Percentiles rank a stretch among this genome's conserved stretches.
phyloP scores from a whole-genome alignment of 2,113 vertebrate species.

The Penelope pileata region DNA sequence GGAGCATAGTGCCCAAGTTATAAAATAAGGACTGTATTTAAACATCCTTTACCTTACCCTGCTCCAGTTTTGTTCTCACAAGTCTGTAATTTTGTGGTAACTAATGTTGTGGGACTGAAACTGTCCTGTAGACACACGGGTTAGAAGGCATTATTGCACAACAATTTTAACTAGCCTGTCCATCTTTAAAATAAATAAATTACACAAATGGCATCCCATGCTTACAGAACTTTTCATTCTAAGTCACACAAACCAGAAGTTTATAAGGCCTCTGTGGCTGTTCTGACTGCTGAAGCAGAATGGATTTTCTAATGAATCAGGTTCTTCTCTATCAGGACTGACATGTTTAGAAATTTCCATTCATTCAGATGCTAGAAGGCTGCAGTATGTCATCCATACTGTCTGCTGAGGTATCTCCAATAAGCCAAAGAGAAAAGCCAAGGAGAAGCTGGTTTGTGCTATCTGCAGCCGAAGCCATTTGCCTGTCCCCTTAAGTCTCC shows the following conservation, averaged over 20 bases:
- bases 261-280: constrained; percentile 4
- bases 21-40: constrained; percentile 38
- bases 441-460: neutral
- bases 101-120: constrained; percentile 19
- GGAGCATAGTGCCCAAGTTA: constrained; percentile 5
- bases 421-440: neutral
- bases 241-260: neutral
- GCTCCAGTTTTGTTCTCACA: constrained; percentile 37
- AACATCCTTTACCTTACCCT: constrained; percentile 46
- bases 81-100: constrained; percentile 55
- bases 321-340: neutral
- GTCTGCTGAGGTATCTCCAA: neutral
- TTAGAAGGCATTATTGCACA: constrained; percentile 41
- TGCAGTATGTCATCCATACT: neutral
- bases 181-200: neutral
- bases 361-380: neutral
- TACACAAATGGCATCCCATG: neutral
- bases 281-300: neutral
- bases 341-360: neutral
- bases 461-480: accelerated
- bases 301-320: constrained; percentile 1
- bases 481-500: neutral
- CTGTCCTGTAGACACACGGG: neutral
- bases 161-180: constrained; percentile 21
- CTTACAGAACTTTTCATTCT: constrained; percentile 48